Evolutionary conservation across 2,888 invertebrate genomes (phyloP).

Genomic region (Cyrtodaria siliqua): DNA sequence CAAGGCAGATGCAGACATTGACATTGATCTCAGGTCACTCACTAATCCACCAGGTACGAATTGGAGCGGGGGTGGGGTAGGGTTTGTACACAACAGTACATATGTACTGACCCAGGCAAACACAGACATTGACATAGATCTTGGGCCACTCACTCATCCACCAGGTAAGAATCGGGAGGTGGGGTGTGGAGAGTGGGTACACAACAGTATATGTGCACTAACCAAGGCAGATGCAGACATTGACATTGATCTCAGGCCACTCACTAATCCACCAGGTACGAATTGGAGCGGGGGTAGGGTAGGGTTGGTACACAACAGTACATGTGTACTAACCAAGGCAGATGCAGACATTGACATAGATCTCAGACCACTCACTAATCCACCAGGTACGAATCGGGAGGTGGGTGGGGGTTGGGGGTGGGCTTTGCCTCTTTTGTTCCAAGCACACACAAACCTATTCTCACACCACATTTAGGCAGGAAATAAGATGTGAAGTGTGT

Average conservation of each 20-base stretch:
- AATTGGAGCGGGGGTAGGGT: no score
- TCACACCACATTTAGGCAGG: no score
- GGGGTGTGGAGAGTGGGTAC: no score
- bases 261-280: conserved; percentile 62
- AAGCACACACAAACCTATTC: no score
- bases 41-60: conserved; percentile 56
- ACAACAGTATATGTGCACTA: conserved; percentile 75
- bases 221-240: conserved; percentile 77
- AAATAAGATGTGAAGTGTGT: no score
- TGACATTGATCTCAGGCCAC: conserved; percentile 81
- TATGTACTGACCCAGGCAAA: conserved; percentile 78
- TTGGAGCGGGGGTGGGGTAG: no score
- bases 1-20: conserved; percentile 77
- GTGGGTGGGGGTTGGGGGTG: no score
- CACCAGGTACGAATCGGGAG: no score
- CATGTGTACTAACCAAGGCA: conserved; percentile 78
- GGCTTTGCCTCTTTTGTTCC: no score
- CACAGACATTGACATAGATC: conserved; percentile 82
- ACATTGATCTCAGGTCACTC: conserved; percentile 81
- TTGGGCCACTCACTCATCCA: conserved; percentile 70
- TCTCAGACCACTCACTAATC: conserved; percentile 72
- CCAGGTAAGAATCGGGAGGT: conserved; percentile 62
- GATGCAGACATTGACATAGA: conserved; percentile 82
- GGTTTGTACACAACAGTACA: conserved; percentile 59
- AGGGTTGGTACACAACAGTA: conserved; percentile 55